phyloP scores from a whole-genome alignment of 2,113 vertebrate genomes.

The Takifugu flavidus region DNA sequence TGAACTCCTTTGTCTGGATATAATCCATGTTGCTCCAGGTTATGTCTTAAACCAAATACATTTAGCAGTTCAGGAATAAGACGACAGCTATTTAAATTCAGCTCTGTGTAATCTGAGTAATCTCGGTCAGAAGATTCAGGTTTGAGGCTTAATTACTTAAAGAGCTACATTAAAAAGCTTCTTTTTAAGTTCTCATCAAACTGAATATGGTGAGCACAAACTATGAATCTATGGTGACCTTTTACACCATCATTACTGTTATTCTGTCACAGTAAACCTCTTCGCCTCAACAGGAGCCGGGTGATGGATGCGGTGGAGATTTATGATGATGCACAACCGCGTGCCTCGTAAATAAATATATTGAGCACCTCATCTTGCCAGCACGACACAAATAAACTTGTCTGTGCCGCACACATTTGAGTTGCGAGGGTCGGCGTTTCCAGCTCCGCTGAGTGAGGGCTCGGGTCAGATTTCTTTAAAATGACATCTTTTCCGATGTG shows the following conservation, averaged over 20 bases:
- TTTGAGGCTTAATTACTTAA: background rate
- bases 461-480: constrained; percentile 43
- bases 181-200: too few relatives aligned
- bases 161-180: too few relatives aligned
- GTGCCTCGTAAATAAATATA: constrained; percentile 59
- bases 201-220: too few relatives aligned
- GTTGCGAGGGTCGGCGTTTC: constrained; percentile 50
- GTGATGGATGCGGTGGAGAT: background rate
- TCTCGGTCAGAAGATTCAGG: constrained; percentile 33
- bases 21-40: constrained; percentile 35
- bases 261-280: too few relatives aligned
- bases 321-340: constrained; percentile 18
- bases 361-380: constrained; percentile 38
- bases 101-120: too few relatives aligned
- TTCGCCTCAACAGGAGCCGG: too few relatives aligned
- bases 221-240: too few relatives aligned
- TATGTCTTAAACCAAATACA: background rate
- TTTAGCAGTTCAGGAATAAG: constrained; percentile 31
- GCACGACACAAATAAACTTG: constrained; percentile 53
- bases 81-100: constrained; percentile 23
- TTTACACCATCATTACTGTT: too few relatives aligned
- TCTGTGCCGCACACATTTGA: constrained; percentile 49
- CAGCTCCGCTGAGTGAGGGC: constrained; percentile 33
- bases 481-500: background rate
- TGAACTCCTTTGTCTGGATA: constrained; percentile 21